Evolutionary conservation across 2,113 vertebrate genomes (phyloP), one percentile per base, ranked within the genome.

Genomic region (Cololabis saira): DNA sequence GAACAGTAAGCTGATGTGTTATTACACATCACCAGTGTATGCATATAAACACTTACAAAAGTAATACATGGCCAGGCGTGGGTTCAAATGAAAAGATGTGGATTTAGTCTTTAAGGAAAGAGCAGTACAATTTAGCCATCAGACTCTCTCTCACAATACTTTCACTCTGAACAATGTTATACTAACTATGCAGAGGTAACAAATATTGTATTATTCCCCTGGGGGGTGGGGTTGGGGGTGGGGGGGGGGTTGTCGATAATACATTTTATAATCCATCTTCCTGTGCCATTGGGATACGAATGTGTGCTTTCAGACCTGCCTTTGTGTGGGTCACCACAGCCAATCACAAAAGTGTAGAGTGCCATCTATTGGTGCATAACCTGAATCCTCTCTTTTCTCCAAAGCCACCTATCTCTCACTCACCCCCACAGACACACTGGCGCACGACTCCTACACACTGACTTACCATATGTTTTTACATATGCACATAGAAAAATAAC

Each of bases 301-400:
- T 45, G 49, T 54, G 67, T 47, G 45, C 62, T 54, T 52, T 42
- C 60, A 63, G 65, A 63, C 63, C 51, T 51, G 55, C 61, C 27
- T 68, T 53, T 24, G 60, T 79, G 70, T 84, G 61, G 78, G 81
- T 87, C 81, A 86, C 60, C 44, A 33, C 66, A 75, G 67, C 70
- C 71, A 83, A 86, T 91, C 87, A 92, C 64, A 73, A 91, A 91
- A 92, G 91, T 82, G 87, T 92, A 93, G 85, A 89, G 91, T 90
- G 93, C 92, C 93, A 91, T 91, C 92, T 93, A 89, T 92, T 90
- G 93, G 91, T 81, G 67, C 62, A 73, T 67, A 81, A 79, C 67
- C 83, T 65, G 58, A 61, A 82, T 86, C 79, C 76, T 76, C 61
- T 71, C 27, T 69, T 44, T 47, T 78, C 61, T 76, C 44, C 47